Evolutionary conservation across 2,797 vertebrate species (phyloP).

Genomic region (Tangara arthus): DNA sequence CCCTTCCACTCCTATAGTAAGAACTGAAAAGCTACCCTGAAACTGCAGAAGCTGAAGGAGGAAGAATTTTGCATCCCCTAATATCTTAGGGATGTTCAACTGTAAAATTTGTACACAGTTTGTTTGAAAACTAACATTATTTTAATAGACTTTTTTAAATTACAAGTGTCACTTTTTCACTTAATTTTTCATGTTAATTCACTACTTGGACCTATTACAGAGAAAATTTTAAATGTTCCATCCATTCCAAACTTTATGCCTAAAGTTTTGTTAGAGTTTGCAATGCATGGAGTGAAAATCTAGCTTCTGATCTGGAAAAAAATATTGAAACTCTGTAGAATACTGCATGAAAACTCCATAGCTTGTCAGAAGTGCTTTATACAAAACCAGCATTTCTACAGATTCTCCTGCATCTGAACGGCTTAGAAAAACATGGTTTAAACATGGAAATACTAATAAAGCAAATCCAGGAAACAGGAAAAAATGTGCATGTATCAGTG

Average conservation of each 20-base stretch:
- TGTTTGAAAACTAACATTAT: neutral
- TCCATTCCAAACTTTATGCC: neutral
- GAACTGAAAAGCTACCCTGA: neutral
- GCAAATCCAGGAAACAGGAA: neutral
- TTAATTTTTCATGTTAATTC: neutral
- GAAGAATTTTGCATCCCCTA: neutral
- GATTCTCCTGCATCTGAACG: neutral
- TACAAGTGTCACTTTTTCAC: neutral
- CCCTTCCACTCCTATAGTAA: neutral
- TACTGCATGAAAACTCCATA: neutral
- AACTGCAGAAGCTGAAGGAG: neutral
- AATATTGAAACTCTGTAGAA: neutral
- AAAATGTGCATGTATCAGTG: neutral
- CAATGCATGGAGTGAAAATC: neutral
- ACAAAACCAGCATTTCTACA: neutral
- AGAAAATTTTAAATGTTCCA: neutral
- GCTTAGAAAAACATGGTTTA: neutral
- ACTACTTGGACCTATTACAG: neutral
- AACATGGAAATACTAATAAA: neutral
- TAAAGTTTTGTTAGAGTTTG: neutral
- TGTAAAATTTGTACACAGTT: neutral
- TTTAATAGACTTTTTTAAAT: neutral
- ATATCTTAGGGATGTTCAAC: fast-evolving
- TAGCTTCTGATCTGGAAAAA: neutral
- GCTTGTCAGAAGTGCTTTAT: neutral